Base-by-base conservation (phyloP, 1,140 invertebrate species). In the Zaprionus ghesquierei region DNA sequence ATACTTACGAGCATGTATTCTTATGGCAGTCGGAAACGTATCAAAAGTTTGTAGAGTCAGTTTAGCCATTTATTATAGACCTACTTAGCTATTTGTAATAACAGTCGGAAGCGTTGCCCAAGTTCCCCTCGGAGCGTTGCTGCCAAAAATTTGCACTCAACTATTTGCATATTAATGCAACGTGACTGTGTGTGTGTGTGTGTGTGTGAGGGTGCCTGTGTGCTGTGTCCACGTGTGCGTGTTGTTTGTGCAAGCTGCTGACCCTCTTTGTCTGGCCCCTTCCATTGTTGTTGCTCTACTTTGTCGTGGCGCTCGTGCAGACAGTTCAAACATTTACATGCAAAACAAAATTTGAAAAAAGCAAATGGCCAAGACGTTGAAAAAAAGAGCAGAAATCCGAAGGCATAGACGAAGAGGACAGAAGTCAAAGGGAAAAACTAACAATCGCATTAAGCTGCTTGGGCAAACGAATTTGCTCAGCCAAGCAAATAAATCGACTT, bases 121-220 rank as follows among this genome's bases (percentile, higher is more conserved):
- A 27, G 25, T 6, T 27, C 4, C 25, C 6, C 25, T 4, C 1
- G 25, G 25, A 27, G 25, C 4, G 25, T 5, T 25, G 5, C 25
- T 79, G 80, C 54, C 79, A 64, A 77, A 84, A 84, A 75, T 85
- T 64, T 81, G 56, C 49, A 66, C 46, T 54, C 64, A 87, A 81
- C 85, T 85, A 86, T 86, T 86, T 81, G 75, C 81, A 87, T 87
- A 87, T 86, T 81, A 86, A 73, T 86, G 82, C 82, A 85, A 71
- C 59, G 53, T 38, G 20, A 35, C 35, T 53, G n/a, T 13, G 59
- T 56, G 51, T 66, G 61, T 69, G 53, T 55, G 15, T 65, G 63
- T 75, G 58, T 63, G 25, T 35, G 12, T 56, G 33, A 64, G 59
- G 53, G 51, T 51, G 22, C 22, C n/a, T 58, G 41, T 6, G 3